Conservation (phyloP, 1,140 invertebrate genomes). For the Diprion similis region DNA sequence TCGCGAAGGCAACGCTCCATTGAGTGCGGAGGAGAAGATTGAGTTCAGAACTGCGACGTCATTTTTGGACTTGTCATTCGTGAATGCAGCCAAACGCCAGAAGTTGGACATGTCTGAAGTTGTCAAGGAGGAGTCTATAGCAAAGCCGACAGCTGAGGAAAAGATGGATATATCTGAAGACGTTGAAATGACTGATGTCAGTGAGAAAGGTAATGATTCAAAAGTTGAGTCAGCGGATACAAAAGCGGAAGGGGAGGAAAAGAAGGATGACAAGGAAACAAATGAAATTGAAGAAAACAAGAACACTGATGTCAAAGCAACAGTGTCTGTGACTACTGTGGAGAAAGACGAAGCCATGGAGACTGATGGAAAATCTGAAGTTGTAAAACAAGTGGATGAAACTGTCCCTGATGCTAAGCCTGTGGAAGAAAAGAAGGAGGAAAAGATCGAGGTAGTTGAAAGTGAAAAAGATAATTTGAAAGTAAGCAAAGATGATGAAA, state of each 20-base stretch:
- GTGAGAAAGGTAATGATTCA: constrained; percentile 29
- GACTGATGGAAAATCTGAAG: constrained; percentile 7
- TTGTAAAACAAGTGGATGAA: background rate
- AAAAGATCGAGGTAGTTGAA: constrained; percentile 14
- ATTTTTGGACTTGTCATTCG: constrained; percentile 62
- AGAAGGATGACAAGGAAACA: constrained; percentile 24
- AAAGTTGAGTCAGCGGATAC: constrained; percentile 22
- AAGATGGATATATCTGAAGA: constrained; percentile 51
- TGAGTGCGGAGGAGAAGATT: constrained; percentile 67
- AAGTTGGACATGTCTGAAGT: constrained; percentile 45
- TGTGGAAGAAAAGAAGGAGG: background rate
- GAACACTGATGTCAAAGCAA: constrained; percentile 18
- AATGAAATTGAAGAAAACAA: constrained; percentile 21
- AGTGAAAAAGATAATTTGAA: constrained; percentile 12
- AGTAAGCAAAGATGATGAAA: background rate
- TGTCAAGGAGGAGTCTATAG: constrained; percentile 32
- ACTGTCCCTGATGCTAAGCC: background rate
- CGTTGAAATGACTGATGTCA: constrained; percentile 37
- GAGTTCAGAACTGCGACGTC: constrained; percentile 67
- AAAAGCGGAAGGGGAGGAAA: constrained; percentile 24
- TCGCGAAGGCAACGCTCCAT: constrained; percentile 78
- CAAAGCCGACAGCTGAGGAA: constrained; percentile 34
- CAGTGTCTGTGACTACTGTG: background rate
- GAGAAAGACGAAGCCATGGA: constrained; percentile 11
- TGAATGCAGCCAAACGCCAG: constrained; percentile 50